Conservation (phyloP, 2,113 vertebrate genomes). For the Benitochromis conjunctus region DNA sequence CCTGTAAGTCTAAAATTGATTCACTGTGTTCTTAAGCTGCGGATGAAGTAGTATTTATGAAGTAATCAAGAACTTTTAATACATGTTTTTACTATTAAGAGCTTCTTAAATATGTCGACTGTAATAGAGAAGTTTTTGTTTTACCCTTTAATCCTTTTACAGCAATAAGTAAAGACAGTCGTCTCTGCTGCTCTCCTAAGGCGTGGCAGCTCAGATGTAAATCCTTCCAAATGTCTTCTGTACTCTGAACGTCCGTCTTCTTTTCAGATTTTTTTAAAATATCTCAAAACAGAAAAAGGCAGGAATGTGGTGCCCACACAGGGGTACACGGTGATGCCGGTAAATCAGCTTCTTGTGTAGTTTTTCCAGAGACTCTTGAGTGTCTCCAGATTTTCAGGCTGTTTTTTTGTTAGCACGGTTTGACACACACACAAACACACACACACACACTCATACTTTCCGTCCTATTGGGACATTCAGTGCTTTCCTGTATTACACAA, state of each 20-base stretch:
- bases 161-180: background rate
- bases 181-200: background rate
- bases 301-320: rapidly evolving
- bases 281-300: background rate
- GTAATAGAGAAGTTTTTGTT: background rate
- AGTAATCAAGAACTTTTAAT: background rate
- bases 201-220: background rate
- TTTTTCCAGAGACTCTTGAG: too few relatives aligned
- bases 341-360: too few relatives aligned
- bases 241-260: rapidly evolving
- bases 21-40: background rate
- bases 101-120: too few relatives aligned
- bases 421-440: too few relatives aligned
- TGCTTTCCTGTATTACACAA: too few relatives aligned
- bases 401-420: too few relatives aligned
- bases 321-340: background rate
- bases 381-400: too few relatives aligned
- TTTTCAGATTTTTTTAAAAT: background rate
- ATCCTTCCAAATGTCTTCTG: background rate
- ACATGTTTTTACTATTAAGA: too few relatives aligned
- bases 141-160: background rate
- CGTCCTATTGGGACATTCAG: too few relatives aligned
- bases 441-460: too few relatives aligned
- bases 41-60: too few relatives aligned
- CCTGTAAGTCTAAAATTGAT: rapidly evolving